Percentiles rank a stretch among this genome's conserved stretches.
These are phyloP conservation scores for Albula goreensis DNA, from an alignment of 2,113 vertebrate genomes.

Conservation along the genomic window DNA sequence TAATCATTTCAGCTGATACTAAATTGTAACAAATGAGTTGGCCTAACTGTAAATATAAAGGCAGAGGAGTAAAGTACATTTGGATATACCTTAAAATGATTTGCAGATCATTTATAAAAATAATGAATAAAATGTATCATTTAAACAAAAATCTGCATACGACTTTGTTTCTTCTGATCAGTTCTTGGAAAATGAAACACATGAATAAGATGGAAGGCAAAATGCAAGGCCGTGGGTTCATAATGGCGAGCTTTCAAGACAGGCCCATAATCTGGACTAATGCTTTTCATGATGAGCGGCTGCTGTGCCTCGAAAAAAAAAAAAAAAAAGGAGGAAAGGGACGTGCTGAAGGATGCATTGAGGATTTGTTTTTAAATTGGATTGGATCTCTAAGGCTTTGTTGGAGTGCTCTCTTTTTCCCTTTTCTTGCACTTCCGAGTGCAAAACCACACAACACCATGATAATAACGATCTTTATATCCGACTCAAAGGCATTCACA, in stretches of 20 bases:
- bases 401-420: conserved; percentile 29
- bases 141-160: background rate
- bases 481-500: conserved; percentile 28
- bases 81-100: too few relatives aligned
- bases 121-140: too few relatives aligned
- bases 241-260: background rate
- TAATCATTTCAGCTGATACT: too few relatives aligned
- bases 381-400: conserved; percentile 30
- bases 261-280: background rate
- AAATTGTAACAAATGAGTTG: too few relatives aligned
- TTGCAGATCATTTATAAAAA: too few relatives aligned
- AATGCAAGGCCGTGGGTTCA: background rate
- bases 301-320: conserved; percentile 42
- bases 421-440: conserved; percentile 25
- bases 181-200: background rate
- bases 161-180: background rate
- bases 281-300: conserved; percentile 34
- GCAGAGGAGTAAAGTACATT: too few relatives aligned
- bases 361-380: conserved; percentile 44
- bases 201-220: background rate
- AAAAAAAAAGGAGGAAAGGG: conserved; percentile 34
- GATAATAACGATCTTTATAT: conserved; percentile 36
- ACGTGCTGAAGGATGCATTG: conserved; percentile 31
- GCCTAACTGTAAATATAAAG: too few relatives aligned
- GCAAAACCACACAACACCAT: conserved; percentile 18